Conservation (phyloP, 2,113 vertebrate species). For the Lophochroa leadbeateri region DNA sequence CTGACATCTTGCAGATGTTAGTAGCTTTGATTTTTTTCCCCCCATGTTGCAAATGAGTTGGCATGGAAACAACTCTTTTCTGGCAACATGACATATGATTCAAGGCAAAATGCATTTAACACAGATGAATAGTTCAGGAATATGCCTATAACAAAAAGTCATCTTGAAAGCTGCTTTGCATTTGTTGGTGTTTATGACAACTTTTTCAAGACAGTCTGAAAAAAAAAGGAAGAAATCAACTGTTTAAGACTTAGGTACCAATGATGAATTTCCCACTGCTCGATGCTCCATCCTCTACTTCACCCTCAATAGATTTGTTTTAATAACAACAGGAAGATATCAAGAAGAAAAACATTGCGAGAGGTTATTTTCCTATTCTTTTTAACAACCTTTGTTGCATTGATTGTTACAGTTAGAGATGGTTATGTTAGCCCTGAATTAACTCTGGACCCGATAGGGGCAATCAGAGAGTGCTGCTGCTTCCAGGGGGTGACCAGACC, state of each 20-base stretch:
- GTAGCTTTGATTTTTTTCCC: conserved; percentile 77
- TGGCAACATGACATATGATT: conserved; percentile 83
- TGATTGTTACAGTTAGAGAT: neutral
- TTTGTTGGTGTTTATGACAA: conserved; percentile 78
- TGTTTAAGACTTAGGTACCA: neutral
- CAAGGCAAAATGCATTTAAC: conserved; percentile 85
- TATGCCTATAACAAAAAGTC: conserved; percentile 80
- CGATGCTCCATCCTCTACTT: neutral
- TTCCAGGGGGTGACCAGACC: accelerated
- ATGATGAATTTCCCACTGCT: conserved; percentile 27
- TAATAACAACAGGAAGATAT: neutral
- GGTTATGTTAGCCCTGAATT: neutral
- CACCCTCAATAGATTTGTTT: neutral
- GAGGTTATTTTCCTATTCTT: neutral
- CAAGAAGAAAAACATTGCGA: neutral
- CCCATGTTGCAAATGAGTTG: conserved; percentile 82
- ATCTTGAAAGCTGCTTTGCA: conserved; percentile 79
- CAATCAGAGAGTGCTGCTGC: neutral
- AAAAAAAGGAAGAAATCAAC: conserved; percentile 13
- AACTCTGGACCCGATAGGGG: neutral
- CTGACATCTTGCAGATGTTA: conserved; percentile 85
- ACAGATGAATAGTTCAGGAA: conserved; percentile 83
- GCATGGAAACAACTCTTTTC: conserved; percentile 86
- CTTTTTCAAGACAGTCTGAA: conserved; percentile 66
- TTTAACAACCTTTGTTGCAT: neutral